Percentiles rank a stretch among this genome's conserved stretches.
Evolutionary conservation across 2,797 vertebrate genomes (phyloP).

Genomic region (Hephaestus fuliginosus): DNA sequence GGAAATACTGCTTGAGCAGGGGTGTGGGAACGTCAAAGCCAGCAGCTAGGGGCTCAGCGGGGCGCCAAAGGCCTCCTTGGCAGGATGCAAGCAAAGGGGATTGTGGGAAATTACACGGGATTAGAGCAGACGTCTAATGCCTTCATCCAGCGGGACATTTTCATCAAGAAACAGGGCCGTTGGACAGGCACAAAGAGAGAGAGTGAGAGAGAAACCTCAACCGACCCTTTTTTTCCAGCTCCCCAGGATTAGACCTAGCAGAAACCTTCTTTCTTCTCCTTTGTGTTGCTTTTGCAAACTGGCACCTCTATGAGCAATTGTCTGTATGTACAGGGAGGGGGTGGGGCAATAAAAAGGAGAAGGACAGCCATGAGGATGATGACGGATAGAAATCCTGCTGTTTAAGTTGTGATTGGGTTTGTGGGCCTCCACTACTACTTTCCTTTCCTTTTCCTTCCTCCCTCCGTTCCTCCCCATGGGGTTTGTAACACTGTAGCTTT

Average conservation of each 20-base stretch:
- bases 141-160: conserved; percentile 84
- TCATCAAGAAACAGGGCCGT: conserved; percentile 81
- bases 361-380: conserved; percentile 46
- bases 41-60: conserved; percentile 78
- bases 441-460: neutral
- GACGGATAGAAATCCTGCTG: conserved; percentile 55
- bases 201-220: conserved; percentile 59
- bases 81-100: conserved; percentile 85
- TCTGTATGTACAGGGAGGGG: conserved; percentile 38
- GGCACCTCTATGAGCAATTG: conserved; percentile 60
- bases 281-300: conserved; percentile 66
- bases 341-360: conserved; percentile 45
- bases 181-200: conserved; percentile 71
- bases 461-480: conserved; percentile 30
- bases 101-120: conserved; percentile 89
- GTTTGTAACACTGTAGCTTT: conserved; percentile 23
- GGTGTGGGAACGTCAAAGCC: conserved; percentile 81
- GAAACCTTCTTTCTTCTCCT: conserved; percentile 70
- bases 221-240: conserved; percentile 65
- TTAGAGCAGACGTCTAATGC: conserved; percentile 85
- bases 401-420: conserved; percentile 56
- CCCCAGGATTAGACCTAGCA: conserved; percentile 70
- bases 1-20: conserved; percentile 75
- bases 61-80: conserved; percentile 83
- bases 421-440: conserved; percentile 20